Conservation (phyloP, 2,797 vertebrate species). For the Poecilia gillii region DNA sequence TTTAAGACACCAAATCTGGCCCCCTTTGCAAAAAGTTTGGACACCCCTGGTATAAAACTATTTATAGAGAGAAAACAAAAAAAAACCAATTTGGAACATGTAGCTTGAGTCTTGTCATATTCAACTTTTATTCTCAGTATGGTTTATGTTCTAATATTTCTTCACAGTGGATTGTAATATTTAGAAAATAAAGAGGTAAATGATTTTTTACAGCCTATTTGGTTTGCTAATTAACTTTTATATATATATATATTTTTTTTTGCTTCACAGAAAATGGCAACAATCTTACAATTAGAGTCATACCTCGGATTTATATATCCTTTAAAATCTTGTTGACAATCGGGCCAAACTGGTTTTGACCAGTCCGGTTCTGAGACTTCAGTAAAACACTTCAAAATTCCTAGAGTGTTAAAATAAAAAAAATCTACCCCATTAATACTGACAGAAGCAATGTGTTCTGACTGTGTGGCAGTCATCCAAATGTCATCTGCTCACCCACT, state of each 20-base stretch:
- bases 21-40: too few relatives aligned
- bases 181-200: neutral
- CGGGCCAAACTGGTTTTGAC: neutral
- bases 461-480: conserved; percentile 30
- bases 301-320: neutral
- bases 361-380: neutral
- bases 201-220: neutral
- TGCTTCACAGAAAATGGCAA: neutral
- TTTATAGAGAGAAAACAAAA: neutral
- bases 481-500: conserved; percentile 42
- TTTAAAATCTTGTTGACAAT: neutral
- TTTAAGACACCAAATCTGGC: too few relatives aligned
- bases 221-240: neutral
- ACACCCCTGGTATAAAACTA: too few relatives aligned
- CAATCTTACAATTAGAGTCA: neutral
- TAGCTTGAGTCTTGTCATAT: neutral
- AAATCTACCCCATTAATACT: conserved; percentile 3
- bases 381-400: too few relatives aligned
- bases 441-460: conserved; percentile 11
- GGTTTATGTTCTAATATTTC: neutral
- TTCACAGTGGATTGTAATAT: neutral
- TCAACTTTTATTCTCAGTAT: neutral
- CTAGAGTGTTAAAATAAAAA: neutral
- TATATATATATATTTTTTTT: neutral
- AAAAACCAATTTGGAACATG: too few relatives aligned